Percentiles rank a stretch among this genome's conserved stretches.
Evolutionary conservation across 1,140 invertebrate genomes (phyloP).

Genomic region (Bombyx mori): ASM3026992v2 NC_085109.1:13954001-13954500

Average conservation of each 20-base stretch:
- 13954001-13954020: slow-evolving; percentile 35
- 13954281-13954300: slow-evolving; percentile 44
- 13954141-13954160: slow-evolving; percentile 31
- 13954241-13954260: slow-evolving; percentile 27
- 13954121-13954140: slow-evolving; percentile 38
- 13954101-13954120: slow-evolving; percentile 52
- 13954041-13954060: slow-evolving; percentile 50
- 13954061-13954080: slow-evolving; percentile 48
- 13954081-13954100: slow-evolving; percentile 39
- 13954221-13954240: slow-evolving; percentile 38
- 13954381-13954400: slow-evolving; percentile 40
- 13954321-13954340: slow-evolving; percentile 51
- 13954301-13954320: slow-evolving; percentile 41
- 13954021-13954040: slow-evolving; percentile 41
- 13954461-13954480: slow-evolving; percentile 35
- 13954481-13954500: slow-evolving; percentile 26
- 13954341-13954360: slow-evolving; percentile 41
- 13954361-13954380: slow-evolving; percentile 19
- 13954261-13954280: slow-evolving; percentile 21
- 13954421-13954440: slow-evolving; percentile 34
- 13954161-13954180: slow-evolving; percentile 54
- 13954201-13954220: slow-evolving; percentile 55
- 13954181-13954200: slow-evolving; percentile 39
- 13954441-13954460: slow-evolving; percentile 50
- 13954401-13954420: slow-evolving; percentile 36